Evolutionary conservation across 2,113 vertebrate species (phyloP), one percentile per base, ranked within the genome.

Genomic region (Platycercus adscitus): DNA sequence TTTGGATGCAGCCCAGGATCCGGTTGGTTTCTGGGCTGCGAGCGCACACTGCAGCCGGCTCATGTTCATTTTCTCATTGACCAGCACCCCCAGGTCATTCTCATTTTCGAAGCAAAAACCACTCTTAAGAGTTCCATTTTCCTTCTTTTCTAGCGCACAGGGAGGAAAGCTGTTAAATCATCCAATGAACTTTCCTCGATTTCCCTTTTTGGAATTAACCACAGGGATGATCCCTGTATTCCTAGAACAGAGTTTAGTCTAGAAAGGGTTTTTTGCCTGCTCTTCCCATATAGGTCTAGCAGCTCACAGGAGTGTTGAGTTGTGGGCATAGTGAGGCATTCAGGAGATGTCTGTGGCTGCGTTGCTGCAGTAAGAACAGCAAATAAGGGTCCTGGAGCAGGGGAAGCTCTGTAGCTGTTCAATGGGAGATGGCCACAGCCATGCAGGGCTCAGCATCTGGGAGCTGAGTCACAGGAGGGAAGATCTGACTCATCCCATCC

Each of bases 151-250:
- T 43, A 53, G 29, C 26, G 66, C 20, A 17, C 43, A 50, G 37
- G 31, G 55, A 75, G 47, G 43, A 39, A 80, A 28, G 46, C 5
- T 77, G 60, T 72, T 5, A 1, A 4, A n/a, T 70, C 0, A 0
- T 37, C 63, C 86, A 63, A 33, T 76, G 53, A 78, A 31, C 25
- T 79, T 69, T 53, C 41, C 53, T 70, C 58, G 61, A 3, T 52
- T 92, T 61, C 50, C 43, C 43, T 1, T 49, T 58, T 69, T 17
- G 80, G 88, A 83, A 25, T 41, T 21, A 60, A 55, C 21, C 60
- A 10, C 41, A 68, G 39, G 43, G 6, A 37, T 60, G 56, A 53
- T 5, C 46, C 31, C 47, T 71, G 12, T 41, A 8, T 25, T 66
- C 17, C 49, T 9, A 3, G 26, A 17, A 25, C 13, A 43, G 16